Conservation (phyloP, 2,797 vertebrate species). For the Lagorchestes hirsutus region DNA sequence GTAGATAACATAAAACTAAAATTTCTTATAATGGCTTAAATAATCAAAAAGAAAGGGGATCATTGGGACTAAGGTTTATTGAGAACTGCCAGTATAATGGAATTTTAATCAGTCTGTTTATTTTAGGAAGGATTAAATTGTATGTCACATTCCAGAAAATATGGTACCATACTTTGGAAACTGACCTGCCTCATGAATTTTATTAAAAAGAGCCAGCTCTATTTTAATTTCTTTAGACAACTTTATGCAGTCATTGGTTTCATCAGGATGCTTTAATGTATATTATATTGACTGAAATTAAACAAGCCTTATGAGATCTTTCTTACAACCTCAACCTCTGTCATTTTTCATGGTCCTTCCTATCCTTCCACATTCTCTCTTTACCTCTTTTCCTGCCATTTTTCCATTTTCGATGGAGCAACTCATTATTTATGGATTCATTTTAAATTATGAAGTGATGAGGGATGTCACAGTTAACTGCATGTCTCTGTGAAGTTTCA, state of each 20-base stretch:
- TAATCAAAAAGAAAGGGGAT: constrained; percentile 82
- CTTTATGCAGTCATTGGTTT: constrained; percentile 80
- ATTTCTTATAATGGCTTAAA: constrained; percentile 85
- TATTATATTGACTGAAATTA: constrained; percentile 66
- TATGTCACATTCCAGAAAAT: constrained; percentile 81
- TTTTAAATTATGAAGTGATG: constrained; percentile 66
- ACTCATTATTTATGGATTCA: constrained; percentile 29
- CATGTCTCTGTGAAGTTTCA: constrained; percentile 39
- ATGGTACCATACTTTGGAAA: constrained; percentile 68
- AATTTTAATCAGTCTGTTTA: constrained; percentile 85
- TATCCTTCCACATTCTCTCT: constrained; percentile 24
- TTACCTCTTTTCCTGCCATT: background rate
- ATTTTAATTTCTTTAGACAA: constrained; percentile 84
- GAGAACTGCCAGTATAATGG: constrained; percentile 86
- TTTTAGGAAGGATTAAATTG: constrained; percentile 87
- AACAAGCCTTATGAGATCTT: constrained; percentile 39
- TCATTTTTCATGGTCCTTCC: constrained; percentile 26
- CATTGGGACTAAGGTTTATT: constrained; percentile 82
- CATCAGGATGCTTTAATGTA: constrained; percentile 74
- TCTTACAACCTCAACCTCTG: fast-evolving
- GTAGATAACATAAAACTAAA: constrained; percentile 87
- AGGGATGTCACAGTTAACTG: constrained; percentile 22
- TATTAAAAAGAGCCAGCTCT: constrained; percentile 82
- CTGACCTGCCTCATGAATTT: constrained; percentile 74
- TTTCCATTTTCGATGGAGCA: constrained; percentile 39